Evolutionary conservation across 2,113 vertebrate genomes (phyloP).

Genomic region (Phainopepla nitens): DNA sequence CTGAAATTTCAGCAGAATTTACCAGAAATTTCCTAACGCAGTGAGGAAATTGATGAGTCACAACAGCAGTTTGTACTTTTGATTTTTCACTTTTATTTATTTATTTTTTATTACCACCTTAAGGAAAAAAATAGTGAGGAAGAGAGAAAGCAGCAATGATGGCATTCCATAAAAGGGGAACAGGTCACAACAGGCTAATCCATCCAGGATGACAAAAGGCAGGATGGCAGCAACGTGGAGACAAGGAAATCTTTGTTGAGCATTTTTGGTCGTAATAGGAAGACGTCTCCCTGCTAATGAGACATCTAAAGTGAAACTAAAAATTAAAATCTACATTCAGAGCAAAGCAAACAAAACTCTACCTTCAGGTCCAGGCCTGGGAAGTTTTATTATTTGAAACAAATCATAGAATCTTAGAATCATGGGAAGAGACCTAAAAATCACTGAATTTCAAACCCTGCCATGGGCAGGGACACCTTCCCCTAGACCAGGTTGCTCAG

Average conservation of each 20-base stretch:
- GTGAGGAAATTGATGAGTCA: background rate
- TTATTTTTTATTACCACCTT: background rate
- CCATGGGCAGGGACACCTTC: background rate
- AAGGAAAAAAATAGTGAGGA: background rate
- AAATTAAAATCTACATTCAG: background rate
- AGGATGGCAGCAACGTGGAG: background rate
- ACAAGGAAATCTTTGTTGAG: background rate
- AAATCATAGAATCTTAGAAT: background rate
- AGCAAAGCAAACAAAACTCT: background rate
- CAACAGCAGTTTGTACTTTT: background rate
- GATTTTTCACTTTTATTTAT: background rate
- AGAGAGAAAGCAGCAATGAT: background rate
- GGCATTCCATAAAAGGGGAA: background rate
- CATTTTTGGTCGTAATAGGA: background rate
- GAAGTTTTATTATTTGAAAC: background rate
- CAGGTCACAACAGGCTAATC: background rate
- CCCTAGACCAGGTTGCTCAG: background rate
- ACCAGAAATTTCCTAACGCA: background rate
- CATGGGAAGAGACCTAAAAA: background rate
- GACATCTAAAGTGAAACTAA: background rate
- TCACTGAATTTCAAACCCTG: background rate
- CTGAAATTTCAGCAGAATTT: background rate
- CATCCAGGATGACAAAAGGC: background rate
- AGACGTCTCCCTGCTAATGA: slow-evolving; percentile 9
- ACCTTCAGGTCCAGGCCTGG: background rate